Evolutionary conservation across 2,113 vertebrate genomes (phyloP).

Genomic region (Platichthys stellatus): DNA sequence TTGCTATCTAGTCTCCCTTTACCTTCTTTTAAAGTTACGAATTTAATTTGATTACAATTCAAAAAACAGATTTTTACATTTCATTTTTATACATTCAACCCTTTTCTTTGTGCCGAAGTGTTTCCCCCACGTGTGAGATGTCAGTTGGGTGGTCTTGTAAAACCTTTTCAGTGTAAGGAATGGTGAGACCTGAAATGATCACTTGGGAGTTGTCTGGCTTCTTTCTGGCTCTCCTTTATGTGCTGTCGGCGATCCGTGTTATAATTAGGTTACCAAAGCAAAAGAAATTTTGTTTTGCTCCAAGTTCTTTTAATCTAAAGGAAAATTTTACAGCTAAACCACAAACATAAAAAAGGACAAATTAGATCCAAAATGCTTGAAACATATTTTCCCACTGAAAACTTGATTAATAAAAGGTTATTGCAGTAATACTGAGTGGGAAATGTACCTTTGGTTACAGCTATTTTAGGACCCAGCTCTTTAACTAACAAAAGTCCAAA

Average conservation of each 20-base stretch:
- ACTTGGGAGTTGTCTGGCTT: conserved; percentile 27
- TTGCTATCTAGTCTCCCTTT: background rate
- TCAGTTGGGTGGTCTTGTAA: conserved; percentile 39
- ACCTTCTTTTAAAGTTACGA: too few species aligned
- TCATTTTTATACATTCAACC: background rate
- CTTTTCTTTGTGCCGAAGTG: background rate
- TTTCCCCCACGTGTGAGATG: background rate
- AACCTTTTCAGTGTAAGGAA: conserved; percentile 1
- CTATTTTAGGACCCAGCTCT: conserved; percentile 35
- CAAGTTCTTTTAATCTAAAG: too few species aligned
- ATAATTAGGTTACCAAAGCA: background rate
- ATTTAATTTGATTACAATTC: background rate
- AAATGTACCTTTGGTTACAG: conserved; percentile 18
- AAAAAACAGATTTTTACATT: background rate
- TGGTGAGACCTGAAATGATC: conserved; percentile 23
- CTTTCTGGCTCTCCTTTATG: conserved; percentile 10
- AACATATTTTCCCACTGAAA: background rate
- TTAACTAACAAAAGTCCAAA: conserved; percentile 63
- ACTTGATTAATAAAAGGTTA: background rate
- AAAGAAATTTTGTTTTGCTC: background rate
- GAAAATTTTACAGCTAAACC: background rate
- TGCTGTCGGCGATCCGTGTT: conserved; percentile 10
- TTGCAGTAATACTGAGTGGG: background rate
- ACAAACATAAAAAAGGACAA: background rate
- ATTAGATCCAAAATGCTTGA: background rate